Conservation (phyloP, 2,113 vertebrate species). For the Heterotilapia buettikoferi region DNA sequence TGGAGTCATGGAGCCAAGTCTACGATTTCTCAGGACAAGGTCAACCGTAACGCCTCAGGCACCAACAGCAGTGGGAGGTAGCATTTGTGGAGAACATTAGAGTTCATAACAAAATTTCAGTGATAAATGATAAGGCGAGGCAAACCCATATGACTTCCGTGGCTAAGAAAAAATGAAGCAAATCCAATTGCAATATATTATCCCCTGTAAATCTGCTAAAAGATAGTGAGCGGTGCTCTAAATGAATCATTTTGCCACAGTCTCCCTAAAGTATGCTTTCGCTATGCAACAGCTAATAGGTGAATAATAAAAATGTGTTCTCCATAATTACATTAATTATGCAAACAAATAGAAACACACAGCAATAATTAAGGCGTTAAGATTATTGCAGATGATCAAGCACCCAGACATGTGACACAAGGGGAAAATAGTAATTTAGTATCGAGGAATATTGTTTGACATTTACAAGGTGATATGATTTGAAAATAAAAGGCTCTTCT, state of each 20-base stretch:
- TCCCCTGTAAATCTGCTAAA: neutral
- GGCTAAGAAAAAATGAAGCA: neutral
- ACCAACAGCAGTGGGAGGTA: constrained; percentile 15
- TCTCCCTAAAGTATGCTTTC: neutral
- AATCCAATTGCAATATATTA: neutral
- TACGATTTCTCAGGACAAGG: constrained; percentile 80
- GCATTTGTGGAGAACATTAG: constrained; percentile 7
- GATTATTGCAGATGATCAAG: constrained; percentile 36
- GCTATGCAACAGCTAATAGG: neutral
- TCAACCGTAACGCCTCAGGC: constrained; percentile 58
- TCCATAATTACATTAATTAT: constrained; percentile 30
- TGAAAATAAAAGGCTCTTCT: constrained; percentile 17
- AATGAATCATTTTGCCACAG: neutral
- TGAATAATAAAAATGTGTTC: constrained; percentile 33
- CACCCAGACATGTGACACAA: constrained; percentile 26
- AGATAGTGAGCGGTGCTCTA: neutral
- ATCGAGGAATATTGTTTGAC: constrained; percentile 36
- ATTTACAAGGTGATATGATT: constrained; percentile 43
- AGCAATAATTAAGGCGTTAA: constrained; percentile 29
- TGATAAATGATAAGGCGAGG: neutral
- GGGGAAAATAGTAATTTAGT: constrained; percentile 50
- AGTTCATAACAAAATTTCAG: constrained; percentile 14
- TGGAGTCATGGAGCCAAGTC: constrained; percentile 73
- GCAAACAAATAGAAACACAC: constrained; percentile 15
- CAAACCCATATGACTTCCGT: neutral